Evolutionary conservation across 1,140 invertebrate genomes (phyloP), one percentile per base, ranked within the genome.

Genomic region (Leptinotarsa undecemlineata): DNA sequence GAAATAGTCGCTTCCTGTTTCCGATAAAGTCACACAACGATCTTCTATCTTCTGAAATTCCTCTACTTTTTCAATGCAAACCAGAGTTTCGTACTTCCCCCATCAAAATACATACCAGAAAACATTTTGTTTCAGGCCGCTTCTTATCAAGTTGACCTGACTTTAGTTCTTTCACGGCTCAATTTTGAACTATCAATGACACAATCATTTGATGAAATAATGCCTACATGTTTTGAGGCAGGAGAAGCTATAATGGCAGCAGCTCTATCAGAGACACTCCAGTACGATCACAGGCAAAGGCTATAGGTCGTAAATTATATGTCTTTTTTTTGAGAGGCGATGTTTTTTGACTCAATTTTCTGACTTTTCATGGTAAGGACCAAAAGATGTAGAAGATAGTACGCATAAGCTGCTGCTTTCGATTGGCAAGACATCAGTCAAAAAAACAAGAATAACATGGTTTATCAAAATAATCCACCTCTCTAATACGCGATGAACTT

Each of bases 1-100:
- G 11, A 78, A 78, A 64, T 78, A 78, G 19, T 74, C 51, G 23
- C 63, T 69, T 77, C 77, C 68, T 68, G 76, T 76, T 61, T 78
- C 74, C 20, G 57, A 67, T 74, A 77, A 75, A 72, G 75, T 69
- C 33, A 69, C 57, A 72, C 48, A 67, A 71, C 78, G 71, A 17
- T 78, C 3, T 78, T 79, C 74, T 78, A 66, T 75, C 6, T 23
- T 23, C 23, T 23, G 0, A 20, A 67, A 61, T 48, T 57, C 66
- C 17, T 15, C 19, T 67, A 20, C 51, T 23, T 71, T 17, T 15
- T 71, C 26, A 57, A 67, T 61, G n/a, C 48, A 4, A 78, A 77
- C 51, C 69, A 70, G 77, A 71, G 71, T 77, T 26, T 77, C 74
- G 48, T 77, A 63, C 57, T 77, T 77, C 73, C 76, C 77, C 72